Conservation (phyloP, 1,140 invertebrate genomes). For the Drosophila simulans region DNA sequence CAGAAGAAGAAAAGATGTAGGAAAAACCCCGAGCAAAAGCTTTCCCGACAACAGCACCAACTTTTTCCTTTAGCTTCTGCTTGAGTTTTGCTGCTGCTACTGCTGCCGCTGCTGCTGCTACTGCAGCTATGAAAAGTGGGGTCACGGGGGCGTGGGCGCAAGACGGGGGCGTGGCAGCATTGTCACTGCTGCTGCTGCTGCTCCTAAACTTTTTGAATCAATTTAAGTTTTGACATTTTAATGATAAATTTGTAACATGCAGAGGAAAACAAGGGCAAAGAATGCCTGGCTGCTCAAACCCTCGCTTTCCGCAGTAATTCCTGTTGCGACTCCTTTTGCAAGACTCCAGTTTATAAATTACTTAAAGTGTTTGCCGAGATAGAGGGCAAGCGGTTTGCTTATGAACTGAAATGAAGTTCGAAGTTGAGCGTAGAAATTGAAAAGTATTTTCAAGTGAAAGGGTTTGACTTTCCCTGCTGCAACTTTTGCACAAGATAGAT, state of each 20-base stretch:
- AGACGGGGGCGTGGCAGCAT: constrained; percentile 23
- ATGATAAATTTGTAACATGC: constrained; percentile 80
- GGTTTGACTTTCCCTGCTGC: constrained; percentile 25
- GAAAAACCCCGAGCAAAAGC: constrained; percentile 12
- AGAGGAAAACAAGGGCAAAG: constrained; percentile 54
- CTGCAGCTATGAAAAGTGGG: constrained; percentile 19
- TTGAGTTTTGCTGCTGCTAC: constrained; percentile 19
- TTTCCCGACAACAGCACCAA: constrained; percentile 32
- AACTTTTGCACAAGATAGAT: constrained; percentile 22
- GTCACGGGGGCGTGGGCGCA: constrained; percentile 4
- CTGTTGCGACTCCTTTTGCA: constrained; percentile 23
- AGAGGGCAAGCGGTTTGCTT: constrained; percentile 29
- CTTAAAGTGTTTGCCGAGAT: constrained; percentile 45
- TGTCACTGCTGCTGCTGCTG: constrained; percentile 49
- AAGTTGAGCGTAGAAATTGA: constrained; percentile 28
- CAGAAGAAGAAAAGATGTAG: constrained; percentile 1
- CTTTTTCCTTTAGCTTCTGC: constrained; percentile 43
- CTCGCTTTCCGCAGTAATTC: constrained; percentile 11
- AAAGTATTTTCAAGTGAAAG: constrained; percentile 39
- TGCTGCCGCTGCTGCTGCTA: constrained; percentile 6
- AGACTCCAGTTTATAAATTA: constrained; percentile 72
- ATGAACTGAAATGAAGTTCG: constrained; percentile 43
- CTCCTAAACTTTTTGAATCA: constrained; percentile 76
- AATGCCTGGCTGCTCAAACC: constrained; percentile 45
- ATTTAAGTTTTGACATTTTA: constrained; percentile 84